A percentile compares a stretch with the other conserved stretches of the same genome.
phyloP scores from a whole-genome alignment of 2,113 vertebrate species.

The Oxyruncus cristatus region DNA sequence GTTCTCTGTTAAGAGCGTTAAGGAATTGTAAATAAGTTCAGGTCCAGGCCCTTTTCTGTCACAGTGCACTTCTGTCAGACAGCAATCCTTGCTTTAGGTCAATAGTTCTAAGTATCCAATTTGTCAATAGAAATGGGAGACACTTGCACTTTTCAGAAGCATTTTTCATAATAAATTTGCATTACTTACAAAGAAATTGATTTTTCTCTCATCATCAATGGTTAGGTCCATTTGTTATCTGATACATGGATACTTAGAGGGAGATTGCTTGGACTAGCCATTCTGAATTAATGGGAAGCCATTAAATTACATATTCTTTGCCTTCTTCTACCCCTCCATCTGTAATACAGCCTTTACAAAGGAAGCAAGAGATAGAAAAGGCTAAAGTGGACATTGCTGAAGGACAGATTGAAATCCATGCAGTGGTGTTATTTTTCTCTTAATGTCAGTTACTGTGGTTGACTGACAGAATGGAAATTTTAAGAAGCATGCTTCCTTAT shows the following conservation, averaged over 20 bases:
- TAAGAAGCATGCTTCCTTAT: not conserved
- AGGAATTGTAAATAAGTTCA: not conserved
- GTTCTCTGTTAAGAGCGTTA: not conserved
- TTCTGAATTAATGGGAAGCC: not conserved
- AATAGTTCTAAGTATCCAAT: not conserved
- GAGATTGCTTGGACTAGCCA: not conserved
- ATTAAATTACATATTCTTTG: not conserved
- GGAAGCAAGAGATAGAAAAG: not conserved
- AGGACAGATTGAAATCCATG: not conserved
- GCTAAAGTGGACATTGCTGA: not conserved
- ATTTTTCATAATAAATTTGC: constrained; percentile 20
- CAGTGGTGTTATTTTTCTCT: not conserved
- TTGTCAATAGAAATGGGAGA: not conserved
- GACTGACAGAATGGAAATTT: not conserved
- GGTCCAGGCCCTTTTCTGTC: not conserved
- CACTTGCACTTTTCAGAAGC: not conserved
- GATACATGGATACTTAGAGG: not conserved
- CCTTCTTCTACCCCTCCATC: not conserved
- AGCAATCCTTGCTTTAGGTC: not conserved
- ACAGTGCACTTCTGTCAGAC: not conserved
- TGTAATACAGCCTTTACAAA: not conserved
- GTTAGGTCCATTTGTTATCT: constrained; percentile 7
- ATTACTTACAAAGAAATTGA: constrained; percentile 20
- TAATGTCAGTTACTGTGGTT: not conserved
- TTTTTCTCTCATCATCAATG: constrained; percentile 17